Base-by-base conservation (phyloP, 2,888 invertebrate genomes). In the Zhuqinia jingwanae region DNA sequence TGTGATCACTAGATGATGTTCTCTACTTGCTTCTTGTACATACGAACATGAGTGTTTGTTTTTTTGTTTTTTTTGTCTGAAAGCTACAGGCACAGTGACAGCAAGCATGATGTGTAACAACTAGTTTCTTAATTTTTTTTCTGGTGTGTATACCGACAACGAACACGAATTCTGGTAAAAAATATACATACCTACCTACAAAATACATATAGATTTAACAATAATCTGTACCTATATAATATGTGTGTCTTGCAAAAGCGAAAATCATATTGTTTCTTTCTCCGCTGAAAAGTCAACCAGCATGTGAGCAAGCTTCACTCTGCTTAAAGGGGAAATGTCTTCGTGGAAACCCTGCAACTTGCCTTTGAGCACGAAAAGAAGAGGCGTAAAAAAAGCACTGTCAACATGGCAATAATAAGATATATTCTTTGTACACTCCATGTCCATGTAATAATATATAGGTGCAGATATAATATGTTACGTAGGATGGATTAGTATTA, bases 1-100 rank as follows among this genome's bases (percentile, higher is more conserved):
- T 15, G 80, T 70, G 80, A 45, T 45, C 20, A 17, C 45, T 42
- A 42, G 65, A 68, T 42, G 17, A 68, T 68, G 45, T 10, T 42
- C 42, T 36, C 36, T 36, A 8, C n/a, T n/a, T n/a, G n/a, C n/a
- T 30, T 17, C 1, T 56, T n/a, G 20, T 17, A 2, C n/a, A 17
- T 17, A 17, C 53, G n/a, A 17, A 56, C 53, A 17, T 2, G 47
- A n/a, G n/a, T n/a, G n/a, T n/a, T n/a, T n/a, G n/a, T n/a, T n/a
- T n/a, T n/a, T n/a, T n/a, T n/a, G n/a, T n/a, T n/a, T n/a, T n/a
- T n/a, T n/a, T n/a, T n/a, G n/a, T n/a, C n/a, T n/a, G n/a, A n/a
- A n/a, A n/a, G n/a, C n/a, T n/a, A n/a, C n/a, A n/a, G n/a, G n/a
- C n/a, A n/a, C n/a, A n/a, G n/a, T n/a, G n/a, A n/a, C n/a, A n/a